Percentiles rank a stretch among this genome's conserved stretches.
phyloP scores from a whole-genome alignment of 2,888 invertebrate species.

The Philereme transversata region DNA sequence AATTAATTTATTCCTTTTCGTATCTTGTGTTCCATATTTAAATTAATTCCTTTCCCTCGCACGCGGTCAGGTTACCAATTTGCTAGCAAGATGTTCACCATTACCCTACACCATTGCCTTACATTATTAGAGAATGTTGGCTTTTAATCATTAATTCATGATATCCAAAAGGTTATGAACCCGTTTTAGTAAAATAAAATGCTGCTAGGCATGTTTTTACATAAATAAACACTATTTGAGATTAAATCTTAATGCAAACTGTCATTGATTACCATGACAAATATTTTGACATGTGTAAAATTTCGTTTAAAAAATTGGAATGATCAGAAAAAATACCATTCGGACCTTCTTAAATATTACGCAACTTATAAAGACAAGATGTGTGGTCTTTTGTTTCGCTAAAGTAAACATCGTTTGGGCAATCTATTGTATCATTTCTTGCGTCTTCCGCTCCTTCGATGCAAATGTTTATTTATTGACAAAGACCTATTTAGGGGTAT shows the following conservation, averaged over 20 bases:
- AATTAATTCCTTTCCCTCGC: constrained; percentile 35
- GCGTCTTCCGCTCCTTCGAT: constrained; percentile 45
- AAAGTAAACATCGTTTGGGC: constrained; percentile 62
- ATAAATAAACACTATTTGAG: too few relatives aligned
- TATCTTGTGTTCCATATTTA: constrained; percentile 35
- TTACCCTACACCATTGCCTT: constrained; percentile 36
- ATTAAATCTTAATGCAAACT: too few relatives aligned
- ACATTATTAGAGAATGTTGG: constrained; percentile 20
- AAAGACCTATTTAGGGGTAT: constrained; percentile 28
- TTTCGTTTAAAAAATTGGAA: not conserved
- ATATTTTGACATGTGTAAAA: not conserved
- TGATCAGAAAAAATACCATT: constrained; percentile 16
- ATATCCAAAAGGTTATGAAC: constrained; percentile 13
- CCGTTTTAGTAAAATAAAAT: too few relatives aligned
- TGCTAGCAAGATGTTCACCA: constrained; percentile 55
- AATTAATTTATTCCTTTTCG: constrained; percentile 29
- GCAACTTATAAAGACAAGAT: constrained; percentile 34
- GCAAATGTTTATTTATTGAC: constrained; percentile 41
- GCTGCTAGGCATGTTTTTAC: too few relatives aligned
- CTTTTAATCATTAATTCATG: constrained; percentile 2
- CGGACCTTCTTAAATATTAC: constrained; percentile 22
- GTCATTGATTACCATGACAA: not conserved
- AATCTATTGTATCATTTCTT: constrained; percentile 46
- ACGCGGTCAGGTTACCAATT: constrained; percentile 71
- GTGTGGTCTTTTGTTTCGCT: constrained; percentile 65